Conservation (phyloP, 1,140 invertebrate species). For the Panagrolaimus sp. region DNA sequence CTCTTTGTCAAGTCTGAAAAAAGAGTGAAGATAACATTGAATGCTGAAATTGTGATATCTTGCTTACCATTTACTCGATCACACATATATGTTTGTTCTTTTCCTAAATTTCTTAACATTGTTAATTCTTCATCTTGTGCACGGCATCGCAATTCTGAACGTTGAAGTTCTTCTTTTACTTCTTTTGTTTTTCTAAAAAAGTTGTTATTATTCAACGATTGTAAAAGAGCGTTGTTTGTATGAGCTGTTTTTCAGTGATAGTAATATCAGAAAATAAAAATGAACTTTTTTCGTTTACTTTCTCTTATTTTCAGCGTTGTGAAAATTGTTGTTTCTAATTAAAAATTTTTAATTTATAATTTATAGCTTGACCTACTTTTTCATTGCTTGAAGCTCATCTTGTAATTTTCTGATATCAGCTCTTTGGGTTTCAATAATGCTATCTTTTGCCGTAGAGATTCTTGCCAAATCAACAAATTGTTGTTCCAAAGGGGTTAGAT, state of each 20-base stretch:
- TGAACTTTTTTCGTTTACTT: no score
- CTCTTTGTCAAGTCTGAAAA: neutral
- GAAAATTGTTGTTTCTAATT: no score
- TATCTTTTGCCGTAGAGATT: slow-evolving; percentile 37
- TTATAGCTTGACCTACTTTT: no score
- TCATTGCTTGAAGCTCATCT: slow-evolving; percentile 18
- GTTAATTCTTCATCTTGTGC: slow-evolving; percentile 30
- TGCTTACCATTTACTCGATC: neutral
- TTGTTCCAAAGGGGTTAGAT: slow-evolving; percentile 33
- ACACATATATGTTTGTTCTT: slow-evolving; percentile 31
- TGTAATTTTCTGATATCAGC: slow-evolving; percentile 29
- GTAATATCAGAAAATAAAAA: no score
- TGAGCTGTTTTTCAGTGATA: no score
- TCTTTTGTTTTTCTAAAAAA: slow-evolving; percentile 11
- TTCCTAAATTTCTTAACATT: slow-evolving; percentile 21
- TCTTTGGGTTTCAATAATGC: slow-evolving; percentile 34
- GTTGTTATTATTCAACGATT: no score
- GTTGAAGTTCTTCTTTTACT: neutral
- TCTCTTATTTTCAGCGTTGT: no score
- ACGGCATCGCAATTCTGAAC: slow-evolving; percentile 10
- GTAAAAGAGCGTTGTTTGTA: no score
- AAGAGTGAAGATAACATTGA: no score
- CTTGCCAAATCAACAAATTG: slow-evolving; percentile 39
- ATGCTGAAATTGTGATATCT: no score
- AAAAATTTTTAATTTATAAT: no score